Conservation (phyloP, 1,140 invertebrate genomes). For the Chymomyza costata region DNA sequence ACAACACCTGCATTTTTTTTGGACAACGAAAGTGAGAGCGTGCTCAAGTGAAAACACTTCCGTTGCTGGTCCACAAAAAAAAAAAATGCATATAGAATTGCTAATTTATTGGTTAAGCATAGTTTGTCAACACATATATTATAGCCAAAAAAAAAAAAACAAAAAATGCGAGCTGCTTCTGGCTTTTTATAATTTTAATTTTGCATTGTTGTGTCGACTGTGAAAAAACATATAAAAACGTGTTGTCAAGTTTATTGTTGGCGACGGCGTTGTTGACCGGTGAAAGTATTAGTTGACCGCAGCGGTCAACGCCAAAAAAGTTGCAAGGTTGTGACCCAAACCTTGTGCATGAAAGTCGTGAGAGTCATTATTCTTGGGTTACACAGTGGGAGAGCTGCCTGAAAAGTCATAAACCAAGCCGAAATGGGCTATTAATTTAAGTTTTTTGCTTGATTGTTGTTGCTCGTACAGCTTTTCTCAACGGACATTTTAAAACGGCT, state of each 20-base stretch:
- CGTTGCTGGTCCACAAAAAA: constrained; percentile 8
- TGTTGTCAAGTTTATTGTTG: constrained; percentile 41
- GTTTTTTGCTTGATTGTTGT: too few species aligned
- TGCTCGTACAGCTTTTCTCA: too few species aligned
- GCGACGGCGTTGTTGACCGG: constrained; percentile 13
- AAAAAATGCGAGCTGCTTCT: not conserved
- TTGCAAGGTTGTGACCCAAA: constrained; percentile 1
- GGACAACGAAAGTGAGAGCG: constrained; percentile 58
- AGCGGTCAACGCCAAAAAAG: constrained; percentile 32
- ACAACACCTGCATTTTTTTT: too few species aligned
- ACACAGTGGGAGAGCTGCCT: too few species aligned
- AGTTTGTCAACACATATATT: constrained; percentile 16
- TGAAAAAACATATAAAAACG: constrained; percentile 49
- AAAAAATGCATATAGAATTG: constrained; percentile 36
- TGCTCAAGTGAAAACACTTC: constrained; percentile 46
- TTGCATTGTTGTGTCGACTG: constrained; percentile 24
- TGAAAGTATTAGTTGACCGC: constrained; percentile 59
- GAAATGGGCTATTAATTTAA: too few species aligned
- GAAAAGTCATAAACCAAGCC: too few species aligned
- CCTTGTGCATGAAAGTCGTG: constrained; percentile 30
- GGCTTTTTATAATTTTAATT: constrained; percentile 53
- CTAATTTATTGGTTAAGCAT: constrained; percentile 50
- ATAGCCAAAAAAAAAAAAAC: not conserved
- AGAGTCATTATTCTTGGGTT: too few species aligned
- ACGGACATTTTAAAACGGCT: too few species aligned